These are phyloP conservation scores for Euthynnus affinis DNA, from an alignment of 2,797 vertebrate genomes.

Conservation along the genomic window DNA sequence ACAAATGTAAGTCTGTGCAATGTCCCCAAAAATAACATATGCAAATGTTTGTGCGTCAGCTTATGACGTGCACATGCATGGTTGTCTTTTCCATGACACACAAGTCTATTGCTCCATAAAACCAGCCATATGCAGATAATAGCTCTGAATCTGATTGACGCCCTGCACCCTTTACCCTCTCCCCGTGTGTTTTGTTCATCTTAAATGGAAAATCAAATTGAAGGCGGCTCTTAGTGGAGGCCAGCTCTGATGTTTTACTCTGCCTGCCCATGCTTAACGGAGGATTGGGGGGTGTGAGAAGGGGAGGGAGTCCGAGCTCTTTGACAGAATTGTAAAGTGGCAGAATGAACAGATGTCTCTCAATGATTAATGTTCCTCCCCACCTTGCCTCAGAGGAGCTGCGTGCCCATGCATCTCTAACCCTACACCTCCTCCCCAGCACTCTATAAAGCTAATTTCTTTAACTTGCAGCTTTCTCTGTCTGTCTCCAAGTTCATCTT, in stretches of 20 bases:
- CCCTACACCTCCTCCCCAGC: slow-evolving; percentile 56
- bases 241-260: slow-evolving; percentile 77
- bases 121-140: slow-evolving; percentile 17
- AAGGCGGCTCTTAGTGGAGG: slow-evolving; percentile 58
- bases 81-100: slow-evolving; percentile 25
- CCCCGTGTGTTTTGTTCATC: slow-evolving; percentile 45
- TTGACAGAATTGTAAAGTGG: slow-evolving; percentile 85
- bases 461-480: slow-evolving; percentile 40
- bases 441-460: slow-evolving; percentile 71
- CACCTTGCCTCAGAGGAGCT: slow-evolving; percentile 75
- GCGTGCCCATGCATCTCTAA: slow-evolving; percentile 76
- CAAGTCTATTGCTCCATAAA: slow-evolving; percentile 20
- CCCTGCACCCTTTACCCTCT: background rate
- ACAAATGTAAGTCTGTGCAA: background rate
- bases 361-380: slow-evolving; percentile 86
- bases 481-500: slow-evolving; percentile 16
- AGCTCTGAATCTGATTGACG: slow-evolving; percentile 34
- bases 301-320: slow-evolving; percentile 57
- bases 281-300: slow-evolving; percentile 29
- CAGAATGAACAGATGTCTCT: slow-evolving; percentile 88
- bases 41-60: background rate
- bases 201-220: slow-evolving; percentile 72
- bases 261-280: slow-evolving; percentile 68
- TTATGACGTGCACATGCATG: background rate
- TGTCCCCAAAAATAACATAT: slow-evolving; percentile 10